Conservation (phyloP, 1,140 invertebrate genomes). For the Procambarus virginalis region DNA sequence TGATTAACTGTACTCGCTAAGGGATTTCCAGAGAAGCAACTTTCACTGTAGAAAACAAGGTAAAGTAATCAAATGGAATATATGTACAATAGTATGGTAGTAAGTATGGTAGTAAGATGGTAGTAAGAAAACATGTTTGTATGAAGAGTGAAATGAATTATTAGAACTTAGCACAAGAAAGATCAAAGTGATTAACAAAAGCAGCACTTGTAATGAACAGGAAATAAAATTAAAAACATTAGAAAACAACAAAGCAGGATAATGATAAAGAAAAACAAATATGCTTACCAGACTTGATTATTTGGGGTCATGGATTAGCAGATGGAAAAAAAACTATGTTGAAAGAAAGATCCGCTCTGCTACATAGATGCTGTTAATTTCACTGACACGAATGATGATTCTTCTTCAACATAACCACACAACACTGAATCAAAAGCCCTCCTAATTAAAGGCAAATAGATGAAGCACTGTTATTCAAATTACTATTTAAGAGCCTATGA, state of each 20-base stretch:
- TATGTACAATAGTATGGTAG: background rate
- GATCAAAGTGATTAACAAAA: background rate
- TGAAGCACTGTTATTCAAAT: background rate
- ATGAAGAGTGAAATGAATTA: background rate
- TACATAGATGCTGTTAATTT: background rate
- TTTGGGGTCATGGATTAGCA: no score
- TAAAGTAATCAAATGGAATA: background rate
- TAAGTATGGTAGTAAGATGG: background rate
- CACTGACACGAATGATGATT: background rate
- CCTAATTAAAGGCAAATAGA: background rate
- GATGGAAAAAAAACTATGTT: no score
- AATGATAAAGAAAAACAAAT: no score
- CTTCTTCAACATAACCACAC: background rate
- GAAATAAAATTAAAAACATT: background rate
- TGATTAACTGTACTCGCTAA: background rate
- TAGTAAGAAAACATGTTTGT: background rate
- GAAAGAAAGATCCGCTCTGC: background rate
- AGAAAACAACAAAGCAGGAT: background rate
- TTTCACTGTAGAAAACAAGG: background rate
- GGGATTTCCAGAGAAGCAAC: background rate
- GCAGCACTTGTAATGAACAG: background rate
- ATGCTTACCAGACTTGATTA: no score
- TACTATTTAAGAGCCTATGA: background rate
- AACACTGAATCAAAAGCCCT: background rate
- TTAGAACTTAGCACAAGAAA: background rate